Conservation (phyloP, 1,140 invertebrate species). For the Drosophila grimshawi region DNA sequence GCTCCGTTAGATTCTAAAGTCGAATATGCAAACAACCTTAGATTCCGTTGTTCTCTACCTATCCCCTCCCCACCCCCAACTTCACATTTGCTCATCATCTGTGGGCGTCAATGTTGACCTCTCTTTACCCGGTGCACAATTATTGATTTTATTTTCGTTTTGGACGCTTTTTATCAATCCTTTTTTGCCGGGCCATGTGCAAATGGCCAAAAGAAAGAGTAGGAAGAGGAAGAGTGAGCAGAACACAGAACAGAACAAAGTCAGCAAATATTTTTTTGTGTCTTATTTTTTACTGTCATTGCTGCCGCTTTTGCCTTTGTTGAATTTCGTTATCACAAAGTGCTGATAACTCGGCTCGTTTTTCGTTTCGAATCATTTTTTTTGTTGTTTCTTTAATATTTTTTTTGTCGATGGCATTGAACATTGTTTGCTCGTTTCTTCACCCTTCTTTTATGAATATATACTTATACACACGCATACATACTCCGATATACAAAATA, state of each 20-base stretch:
- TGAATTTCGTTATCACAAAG: conserved; percentile 73
- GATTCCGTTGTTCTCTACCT: neutral
- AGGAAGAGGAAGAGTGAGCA: neutral
- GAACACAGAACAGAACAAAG: neutral
- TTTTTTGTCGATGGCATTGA: conserved; percentile 71
- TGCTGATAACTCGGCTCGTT: conserved; percentile 67
- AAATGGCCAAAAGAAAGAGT: conserved; percentile 30
- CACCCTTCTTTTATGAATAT: conserved; percentile 63
- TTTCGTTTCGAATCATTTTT: conserved; percentile 50
- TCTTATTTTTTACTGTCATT: conserved; percentile 1
- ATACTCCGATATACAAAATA: neutral
- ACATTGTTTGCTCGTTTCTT: conserved; percentile 78
- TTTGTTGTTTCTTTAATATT: conserved; percentile 54
- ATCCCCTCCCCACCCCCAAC: conserved; percentile 23
- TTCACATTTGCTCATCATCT: conserved; percentile 33
- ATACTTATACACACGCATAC: neutral
- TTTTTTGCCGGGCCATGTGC: conserved; percentile 73
- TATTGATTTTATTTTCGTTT: conserved; percentile 47
- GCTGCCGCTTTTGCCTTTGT: conserved; percentile 57
- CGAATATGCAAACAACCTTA: conserved; percentile 15
- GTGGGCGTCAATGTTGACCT: conserved; percentile 73
- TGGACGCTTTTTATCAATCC: conserved; percentile 46
- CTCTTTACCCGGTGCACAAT: conserved; percentile 33
- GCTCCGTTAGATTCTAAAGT: conserved; percentile 19
- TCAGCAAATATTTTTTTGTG: conserved; percentile 19